Evolutionary conservation across 2,797 vertebrate species (phyloP).

Genomic region (Pangasius djambal): DNA sequence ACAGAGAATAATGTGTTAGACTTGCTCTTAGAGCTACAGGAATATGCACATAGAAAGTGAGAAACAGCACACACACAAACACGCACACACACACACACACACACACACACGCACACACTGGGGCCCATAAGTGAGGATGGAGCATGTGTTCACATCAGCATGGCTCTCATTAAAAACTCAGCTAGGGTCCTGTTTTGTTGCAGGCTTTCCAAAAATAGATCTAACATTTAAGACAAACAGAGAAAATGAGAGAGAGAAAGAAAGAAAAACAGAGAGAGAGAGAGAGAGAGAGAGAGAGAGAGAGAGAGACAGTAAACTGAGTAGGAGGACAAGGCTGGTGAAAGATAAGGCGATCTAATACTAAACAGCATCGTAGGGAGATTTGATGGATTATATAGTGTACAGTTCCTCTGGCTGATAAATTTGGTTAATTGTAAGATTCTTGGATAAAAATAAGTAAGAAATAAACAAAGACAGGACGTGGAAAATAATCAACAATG

Average conservation of each 20-base stretch:
- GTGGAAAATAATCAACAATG: neutral
- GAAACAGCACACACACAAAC: neutral
- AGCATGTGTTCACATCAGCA: constrained; percentile 34
- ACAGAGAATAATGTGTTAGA: constrained; percentile 1
- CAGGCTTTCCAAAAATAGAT: constrained; percentile 32
- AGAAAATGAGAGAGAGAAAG: neutral
- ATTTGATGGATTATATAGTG: neutral
- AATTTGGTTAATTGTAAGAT: neutral
- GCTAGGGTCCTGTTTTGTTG: constrained; percentile 9
- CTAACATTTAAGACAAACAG: constrained; percentile 15
- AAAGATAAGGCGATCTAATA: neutral
- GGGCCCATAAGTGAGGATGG: constrained; percentile 10
- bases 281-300: neutral
- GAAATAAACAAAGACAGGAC: neutral
- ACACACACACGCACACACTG: neutral
- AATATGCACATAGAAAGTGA: neutral
- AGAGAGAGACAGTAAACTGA: neutral
- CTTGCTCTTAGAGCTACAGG: neutral
- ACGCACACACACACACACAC: neutral
- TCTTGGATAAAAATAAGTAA: neutral
- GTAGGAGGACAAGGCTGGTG: neutral
- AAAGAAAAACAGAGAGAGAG: neutral
- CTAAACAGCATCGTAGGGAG: neutral
- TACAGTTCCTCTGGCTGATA: neutral
- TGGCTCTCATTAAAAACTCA: constrained; percentile 21